phyloP scores from a whole-genome alignment of 53 echinoderm and acorn worm genomes.

The Paelopatides confundens region DNA sequence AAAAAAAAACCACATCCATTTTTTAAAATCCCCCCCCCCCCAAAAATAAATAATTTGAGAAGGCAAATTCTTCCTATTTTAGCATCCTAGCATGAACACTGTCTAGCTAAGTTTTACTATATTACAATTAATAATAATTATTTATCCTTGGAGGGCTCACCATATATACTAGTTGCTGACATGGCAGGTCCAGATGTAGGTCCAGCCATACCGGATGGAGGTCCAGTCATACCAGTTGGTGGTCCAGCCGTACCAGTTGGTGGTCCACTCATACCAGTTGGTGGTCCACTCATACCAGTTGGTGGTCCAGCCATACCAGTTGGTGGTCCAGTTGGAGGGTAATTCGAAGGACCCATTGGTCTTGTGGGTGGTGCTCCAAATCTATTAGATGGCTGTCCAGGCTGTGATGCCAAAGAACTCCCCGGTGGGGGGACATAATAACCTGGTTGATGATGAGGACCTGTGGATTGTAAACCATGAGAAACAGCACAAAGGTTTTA shows the following conservation, averaged over 20 bases:
- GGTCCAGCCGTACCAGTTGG: constrained; percentile 11
- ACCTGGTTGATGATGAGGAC: constrained; percentile 43
- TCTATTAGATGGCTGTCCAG: constrained; percentile 39
- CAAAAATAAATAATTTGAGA: too few relatives aligned
- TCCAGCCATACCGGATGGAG: background rate
- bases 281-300: background rate
- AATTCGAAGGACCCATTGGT: constrained; percentile 52
- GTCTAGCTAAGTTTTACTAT: too few relatives aligned
- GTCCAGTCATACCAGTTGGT: background rate
- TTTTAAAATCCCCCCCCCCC: too few relatives aligned
- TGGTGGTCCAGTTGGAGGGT: constrained; percentile 44
- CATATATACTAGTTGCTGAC: background rate
- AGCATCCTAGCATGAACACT: too few relatives aligned
- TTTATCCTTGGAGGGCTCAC: background rate
- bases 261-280: background rate
- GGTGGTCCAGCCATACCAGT: constrained; percentile 12
- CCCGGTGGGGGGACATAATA: constrained; percentile 50
- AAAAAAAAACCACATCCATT: too few relatives aligned
- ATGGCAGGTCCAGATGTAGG: background rate
- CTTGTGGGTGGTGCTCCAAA: constrained; percentile 60
- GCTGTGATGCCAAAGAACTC: constrained; percentile 1
- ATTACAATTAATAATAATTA: too few relatives aligned
- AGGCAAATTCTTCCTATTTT: too few relatives aligned
- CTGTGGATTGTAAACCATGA: background rate
- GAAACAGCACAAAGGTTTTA: too few relatives aligned